Evolutionary conservation across 2,888 invertebrate genomes (phyloP).

Genomic region (Eupithecia vulgata): DNA sequence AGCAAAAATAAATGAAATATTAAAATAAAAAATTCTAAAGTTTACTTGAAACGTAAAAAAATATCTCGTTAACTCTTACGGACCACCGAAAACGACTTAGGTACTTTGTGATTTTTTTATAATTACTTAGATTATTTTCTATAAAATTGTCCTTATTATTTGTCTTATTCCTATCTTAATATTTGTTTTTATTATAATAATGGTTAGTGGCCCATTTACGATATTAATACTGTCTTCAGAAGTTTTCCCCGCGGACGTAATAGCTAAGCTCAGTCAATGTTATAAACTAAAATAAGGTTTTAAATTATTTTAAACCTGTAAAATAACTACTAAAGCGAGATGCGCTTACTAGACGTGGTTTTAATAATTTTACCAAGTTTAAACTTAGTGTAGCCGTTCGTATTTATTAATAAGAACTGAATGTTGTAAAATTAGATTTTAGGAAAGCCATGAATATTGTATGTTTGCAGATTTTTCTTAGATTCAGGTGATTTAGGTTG

Average conservation of each 20-base stretch:
- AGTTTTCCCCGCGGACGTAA: not conserved
- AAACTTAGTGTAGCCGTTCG: conserved; percentile 17
- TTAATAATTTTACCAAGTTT: conserved; percentile 16
- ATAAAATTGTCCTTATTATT: not conserved
- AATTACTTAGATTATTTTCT: not conserved
- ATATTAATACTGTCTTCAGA: not conserved
- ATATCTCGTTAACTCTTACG: not conserved
- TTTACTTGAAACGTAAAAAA: not conserved
- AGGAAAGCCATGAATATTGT: not conserved
- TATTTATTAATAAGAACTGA: conserved; percentile 14
- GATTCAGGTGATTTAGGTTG: not conserved
- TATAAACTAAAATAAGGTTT: conserved; percentile 47
- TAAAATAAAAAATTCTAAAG: not conserved
- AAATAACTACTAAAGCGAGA: conserved; percentile 50
- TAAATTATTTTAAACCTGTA: conserved; percentile 44
- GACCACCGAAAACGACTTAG: not conserved
- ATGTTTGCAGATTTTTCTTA: not conserved
- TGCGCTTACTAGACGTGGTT: conserved; percentile 51
- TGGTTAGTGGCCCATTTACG: not conserved
- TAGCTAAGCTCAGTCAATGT: conserved; percentile 58
- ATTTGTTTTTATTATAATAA: not conserved
- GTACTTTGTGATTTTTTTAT: not conserved
- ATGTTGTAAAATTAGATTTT: conserved; percentile 12
- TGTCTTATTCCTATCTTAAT: not conserved
- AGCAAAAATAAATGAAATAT: too few relatives aligned